Percentiles rank a stretch among this genome's conserved stretches.
Evolutionary conservation across 2,888 invertebrate genomes (phyloP).

Genomic region (Brenthis daphne): DNA sequence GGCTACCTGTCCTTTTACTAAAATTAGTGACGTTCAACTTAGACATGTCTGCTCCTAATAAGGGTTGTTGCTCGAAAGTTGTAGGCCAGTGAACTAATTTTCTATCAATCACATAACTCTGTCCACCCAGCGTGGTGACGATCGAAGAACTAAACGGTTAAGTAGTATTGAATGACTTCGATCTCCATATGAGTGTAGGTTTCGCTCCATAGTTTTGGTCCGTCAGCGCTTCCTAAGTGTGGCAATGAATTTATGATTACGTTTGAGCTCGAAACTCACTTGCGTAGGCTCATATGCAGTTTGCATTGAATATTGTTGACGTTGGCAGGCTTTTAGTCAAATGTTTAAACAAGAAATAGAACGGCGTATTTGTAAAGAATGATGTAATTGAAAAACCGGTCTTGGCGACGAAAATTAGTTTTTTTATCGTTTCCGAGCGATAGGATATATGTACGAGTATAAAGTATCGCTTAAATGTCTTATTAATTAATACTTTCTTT

Average conservation of each 20-base stretch:
- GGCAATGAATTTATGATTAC: conserved; percentile 74
- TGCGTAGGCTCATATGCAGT: conserved; percentile 67
- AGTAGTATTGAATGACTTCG: conserved; percentile 58
- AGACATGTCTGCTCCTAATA: conserved; percentile 56
- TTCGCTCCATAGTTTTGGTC: conserved; percentile 78
- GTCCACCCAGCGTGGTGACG: conserved; percentile 63
- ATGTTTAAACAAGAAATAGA: conserved; percentile 42
- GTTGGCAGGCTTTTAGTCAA: conserved; percentile 43
- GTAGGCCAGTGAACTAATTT: conserved; percentile 59
- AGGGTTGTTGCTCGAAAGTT: conserved; percentile 50
- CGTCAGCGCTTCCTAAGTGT: conserved; percentile 73
- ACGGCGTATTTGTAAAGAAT: conserved; percentile 47
- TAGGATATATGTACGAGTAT: background rate
- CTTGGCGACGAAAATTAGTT: conserved; percentile 23
- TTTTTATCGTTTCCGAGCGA: conserved; percentile 21
- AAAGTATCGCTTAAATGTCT: too few species aligned
- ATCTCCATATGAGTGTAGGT: conserved; percentile 71
- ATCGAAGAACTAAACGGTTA: conserved; percentile 62
- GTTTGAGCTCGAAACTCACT: conserved; percentile 43
- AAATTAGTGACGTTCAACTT: conserved; percentile 70
- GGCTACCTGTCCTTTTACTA: conserved; percentile 57
- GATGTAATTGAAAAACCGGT: conserved; percentile 60
- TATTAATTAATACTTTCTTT: too few species aligned
- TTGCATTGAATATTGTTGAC: conserved; percentile 64
- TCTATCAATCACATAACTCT: conserved; percentile 51